A percentile compares a stretch with the other conserved stretches of the same genome.
phyloP scores from a whole-genome alignment of 2,113 vertebrate genomes.

The Heterotis niloticus region DNA sequence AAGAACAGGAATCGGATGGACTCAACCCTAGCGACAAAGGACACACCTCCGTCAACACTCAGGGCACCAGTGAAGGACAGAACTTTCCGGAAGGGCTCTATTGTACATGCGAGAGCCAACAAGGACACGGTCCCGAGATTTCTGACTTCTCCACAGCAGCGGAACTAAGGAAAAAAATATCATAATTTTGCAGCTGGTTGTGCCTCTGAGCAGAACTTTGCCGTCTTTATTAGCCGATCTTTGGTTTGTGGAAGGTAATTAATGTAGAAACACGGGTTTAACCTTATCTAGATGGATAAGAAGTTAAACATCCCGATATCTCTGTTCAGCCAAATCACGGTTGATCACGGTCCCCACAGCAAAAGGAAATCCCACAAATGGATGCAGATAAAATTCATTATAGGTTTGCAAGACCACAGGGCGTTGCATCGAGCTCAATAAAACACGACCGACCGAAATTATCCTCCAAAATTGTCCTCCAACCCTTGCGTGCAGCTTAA shows the following conservation, averaged over 20 bases:
- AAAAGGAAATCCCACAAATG: constrained; percentile 51
- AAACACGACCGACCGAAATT: too few relatives aligned
- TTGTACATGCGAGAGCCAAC: too few relatives aligned
- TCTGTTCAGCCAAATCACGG: constrained; percentile 39
- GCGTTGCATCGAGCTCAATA: too few relatives aligned
- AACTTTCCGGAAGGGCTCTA: too few relatives aligned
- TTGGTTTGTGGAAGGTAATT: constrained; percentile 59
- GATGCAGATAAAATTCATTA: constrained; percentile 51
- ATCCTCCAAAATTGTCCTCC: too few relatives aligned
- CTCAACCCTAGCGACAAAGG: too few relatives aligned
- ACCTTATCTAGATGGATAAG: constrained; percentile 54
- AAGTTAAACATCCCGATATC: constrained; percentile 51
- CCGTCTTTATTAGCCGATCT: constrained; percentile 58
- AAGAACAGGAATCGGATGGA: too few relatives aligned
- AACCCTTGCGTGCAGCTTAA: too few relatives aligned
- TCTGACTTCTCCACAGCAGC: not conserved
- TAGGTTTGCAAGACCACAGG: too few relatives aligned
- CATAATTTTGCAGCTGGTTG: constrained; percentile 40
- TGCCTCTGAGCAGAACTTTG: constrained; percentile 31
- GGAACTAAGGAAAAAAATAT: not conserved
- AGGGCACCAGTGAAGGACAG: too few relatives aligned
- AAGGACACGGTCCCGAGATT: too few relatives aligned
- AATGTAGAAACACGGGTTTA: constrained; percentile 47
- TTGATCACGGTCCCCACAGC: constrained; percentile 51
- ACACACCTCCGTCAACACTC: too few relatives aligned